Conservation (phyloP, 2,888 invertebrate species). For the Micropterix aruncella region DNA sequence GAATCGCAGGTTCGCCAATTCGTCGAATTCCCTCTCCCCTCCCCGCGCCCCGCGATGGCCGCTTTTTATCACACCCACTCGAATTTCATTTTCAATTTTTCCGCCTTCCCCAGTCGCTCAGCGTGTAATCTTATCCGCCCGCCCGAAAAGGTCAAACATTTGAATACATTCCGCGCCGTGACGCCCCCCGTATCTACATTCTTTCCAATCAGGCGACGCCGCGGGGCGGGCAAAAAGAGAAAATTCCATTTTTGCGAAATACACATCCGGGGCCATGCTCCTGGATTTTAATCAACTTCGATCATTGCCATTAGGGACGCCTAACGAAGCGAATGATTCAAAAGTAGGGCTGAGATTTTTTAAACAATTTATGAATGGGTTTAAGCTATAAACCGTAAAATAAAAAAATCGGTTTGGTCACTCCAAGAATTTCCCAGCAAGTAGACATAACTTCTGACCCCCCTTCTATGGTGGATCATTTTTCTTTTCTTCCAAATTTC, state of each 20-base stretch:
- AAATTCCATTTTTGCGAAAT: too few species aligned
- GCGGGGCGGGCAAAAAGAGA: not conserved
- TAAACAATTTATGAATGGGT: too few species aligned
- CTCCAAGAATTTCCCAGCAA: too few species aligned
- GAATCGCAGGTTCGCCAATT: too few species aligned
- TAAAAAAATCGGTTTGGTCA: too few species aligned
- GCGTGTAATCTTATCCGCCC: not conserved
- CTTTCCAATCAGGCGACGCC: not conserved
- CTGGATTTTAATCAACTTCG: not conserved
- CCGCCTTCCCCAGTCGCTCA: not conserved
- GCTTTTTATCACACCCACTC: not conserved
- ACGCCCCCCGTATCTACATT: not conserved
- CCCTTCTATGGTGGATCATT: too few species aligned
- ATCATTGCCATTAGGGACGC: not conserved
- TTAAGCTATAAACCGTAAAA: too few species aligned
- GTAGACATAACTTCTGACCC: too few species aligned
- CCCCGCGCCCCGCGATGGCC: too few species aligned
- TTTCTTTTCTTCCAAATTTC: too few species aligned
- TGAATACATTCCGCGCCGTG: not conserved
- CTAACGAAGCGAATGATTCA: not conserved
- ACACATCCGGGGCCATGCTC: not conserved
- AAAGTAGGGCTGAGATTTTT: too few species aligned
- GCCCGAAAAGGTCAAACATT: not conserved
- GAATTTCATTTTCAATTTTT: not conserved
- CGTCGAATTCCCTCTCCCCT: too few species aligned